Conservation (phyloP, 2,888 invertebrate genomes). For the Cremastinae sp. region DNA sequence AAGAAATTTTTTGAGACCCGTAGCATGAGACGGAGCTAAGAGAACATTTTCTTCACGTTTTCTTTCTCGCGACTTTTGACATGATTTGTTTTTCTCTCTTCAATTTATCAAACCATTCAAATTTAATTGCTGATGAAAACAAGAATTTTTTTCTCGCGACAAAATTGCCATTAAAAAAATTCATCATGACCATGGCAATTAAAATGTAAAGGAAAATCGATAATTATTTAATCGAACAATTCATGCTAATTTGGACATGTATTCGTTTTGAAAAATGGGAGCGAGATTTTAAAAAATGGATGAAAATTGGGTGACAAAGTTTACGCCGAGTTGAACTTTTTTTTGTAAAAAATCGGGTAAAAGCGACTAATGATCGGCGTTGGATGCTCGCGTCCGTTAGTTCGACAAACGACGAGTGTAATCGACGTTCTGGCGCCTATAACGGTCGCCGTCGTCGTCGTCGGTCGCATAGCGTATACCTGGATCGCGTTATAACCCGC, state of each 20-base stretch:
- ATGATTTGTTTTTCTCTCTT: too few species aligned
- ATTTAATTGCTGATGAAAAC: background rate
- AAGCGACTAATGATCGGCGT: constrained; percentile 40
- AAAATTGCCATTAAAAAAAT: background rate
- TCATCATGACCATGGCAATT: background rate
- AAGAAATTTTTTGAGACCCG: constrained; percentile 67
- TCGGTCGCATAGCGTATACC: constrained; percentile 10
- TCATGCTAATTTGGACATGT: background rate
- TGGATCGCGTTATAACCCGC: constrained; percentile 42
- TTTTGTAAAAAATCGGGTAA: background rate
- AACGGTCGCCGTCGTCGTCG: constrained; percentile 17
- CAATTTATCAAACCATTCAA: background rate
- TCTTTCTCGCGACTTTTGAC: background rate
- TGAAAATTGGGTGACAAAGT: constrained; percentile 2
- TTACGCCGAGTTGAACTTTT: background rate
- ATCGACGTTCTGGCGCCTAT: constrained; percentile 41
- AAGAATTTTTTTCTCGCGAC: too few species aligned
- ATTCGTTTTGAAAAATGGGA: constrained; percentile 10
- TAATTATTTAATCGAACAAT: constrained; percentile 21
- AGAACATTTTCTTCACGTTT: constrained; percentile 25
- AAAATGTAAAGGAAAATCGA: background rate
- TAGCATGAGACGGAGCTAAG: constrained; percentile 3
- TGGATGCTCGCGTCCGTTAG: constrained; percentile 25
- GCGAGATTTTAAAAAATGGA: background rate
- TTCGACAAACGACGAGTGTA: constrained; percentile 41